Base-by-base conservation (phyloP, 2,888 invertebrate species). In the Hylaea fasciaria region DNA sequence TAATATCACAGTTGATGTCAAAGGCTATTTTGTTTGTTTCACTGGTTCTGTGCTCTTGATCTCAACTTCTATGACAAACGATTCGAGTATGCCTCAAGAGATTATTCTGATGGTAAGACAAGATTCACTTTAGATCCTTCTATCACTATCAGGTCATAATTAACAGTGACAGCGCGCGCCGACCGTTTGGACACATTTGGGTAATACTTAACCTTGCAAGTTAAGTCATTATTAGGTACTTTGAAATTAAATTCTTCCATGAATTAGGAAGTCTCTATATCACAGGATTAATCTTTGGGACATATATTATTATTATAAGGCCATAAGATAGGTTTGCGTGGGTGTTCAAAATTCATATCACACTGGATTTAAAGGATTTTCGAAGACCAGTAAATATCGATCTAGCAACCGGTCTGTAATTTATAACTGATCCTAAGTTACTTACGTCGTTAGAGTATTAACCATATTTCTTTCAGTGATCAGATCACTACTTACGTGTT, bases 161-260 rank as follows among this genome's bases (percentile, higher is more conserved):
- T 14, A 52, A 29, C 51, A 41, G n/a, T 56, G 44, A 53, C 58
- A 53, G 35, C 53, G 58, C 39, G 9, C 11, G 16, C 50, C 72
- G 69, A 68, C 70, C 69, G 37, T 28, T 53, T 39, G 35, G 14
- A 37, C 28, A 39, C 41, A 41, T 52, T 58, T 37, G 2, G 4
- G 12, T 37, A n/a, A n/a, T n/a, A 12, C 37, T 37, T 54, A 22
- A 44, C 53, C 41, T 63, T 56, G 49, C 47, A 40, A 2, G 9
- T 32, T 32, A 32, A 32, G 32, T 32, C 9, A 9, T 32, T 50
- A 49, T 28, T 43, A 57, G 54, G 44, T 32, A 32, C 9, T 46
- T 35, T 14, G n/a, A 22, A 39, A 46, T 29, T 45, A 16, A 32
- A 45, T 47, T 28, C 29, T 54, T 17, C 4, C 14, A 28, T 22